A percentile compares a stretch with the other conserved stretches of the same genome.
Evolutionary conservation across 2,888 invertebrate species (phyloP).

Genomic region (Nomada ferruginata): DNA sequence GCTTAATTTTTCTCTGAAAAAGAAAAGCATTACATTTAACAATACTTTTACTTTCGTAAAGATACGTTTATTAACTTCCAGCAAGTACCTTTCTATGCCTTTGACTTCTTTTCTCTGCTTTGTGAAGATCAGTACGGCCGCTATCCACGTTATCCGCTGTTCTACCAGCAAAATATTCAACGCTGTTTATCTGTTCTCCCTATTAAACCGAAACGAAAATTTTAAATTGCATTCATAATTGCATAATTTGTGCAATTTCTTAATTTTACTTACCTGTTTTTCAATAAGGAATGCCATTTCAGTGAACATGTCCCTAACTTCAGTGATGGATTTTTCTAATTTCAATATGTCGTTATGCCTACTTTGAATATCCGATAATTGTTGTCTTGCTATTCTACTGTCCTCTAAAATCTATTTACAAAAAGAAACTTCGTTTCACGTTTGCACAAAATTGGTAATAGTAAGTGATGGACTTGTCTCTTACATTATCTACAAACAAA

Average conservation of each 20-base stretch:
- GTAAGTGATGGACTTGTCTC: slow-evolving; percentile 61
- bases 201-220: slow-evolving; percentile 76
- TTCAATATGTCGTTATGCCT: slow-evolving; percentile 93
- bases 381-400: slow-evolving; percentile 90
- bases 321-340: slow-evolving; percentile 91
- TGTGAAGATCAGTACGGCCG: slow-evolving; percentile 86
- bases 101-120: slow-evolving; percentile 85
- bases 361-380: slow-evolving; percentile 92
- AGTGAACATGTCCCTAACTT: slow-evolving; percentile 92
- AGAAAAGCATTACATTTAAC: slow-evolving; percentile 30
- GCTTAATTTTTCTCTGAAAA: slow-evolving; percentile 84
- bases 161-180: slow-evolving; percentile 88
- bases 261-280: slow-evolving; percentile 86
- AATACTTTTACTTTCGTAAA: not conserved
- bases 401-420: slow-evolving; percentile 89
- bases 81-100: slow-evolving; percentile 85
- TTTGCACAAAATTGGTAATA: not conserved
- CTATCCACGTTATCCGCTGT: slow-evolving; percentile 87
- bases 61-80: not conserved
- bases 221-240: not conserved
- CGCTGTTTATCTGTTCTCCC: slow-evolving; percentile 88
- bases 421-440: slow-evolving; percentile 17
- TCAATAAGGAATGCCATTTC: slow-evolving; percentile 93
- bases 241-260: not conserved
- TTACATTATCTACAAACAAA: slow-evolving; percentile 86